These are phyloP conservation scores for Chloroceryle amazona DNA, from an alignment of 2,797 vertebrate species.

Conservation along the genomic window DNA sequence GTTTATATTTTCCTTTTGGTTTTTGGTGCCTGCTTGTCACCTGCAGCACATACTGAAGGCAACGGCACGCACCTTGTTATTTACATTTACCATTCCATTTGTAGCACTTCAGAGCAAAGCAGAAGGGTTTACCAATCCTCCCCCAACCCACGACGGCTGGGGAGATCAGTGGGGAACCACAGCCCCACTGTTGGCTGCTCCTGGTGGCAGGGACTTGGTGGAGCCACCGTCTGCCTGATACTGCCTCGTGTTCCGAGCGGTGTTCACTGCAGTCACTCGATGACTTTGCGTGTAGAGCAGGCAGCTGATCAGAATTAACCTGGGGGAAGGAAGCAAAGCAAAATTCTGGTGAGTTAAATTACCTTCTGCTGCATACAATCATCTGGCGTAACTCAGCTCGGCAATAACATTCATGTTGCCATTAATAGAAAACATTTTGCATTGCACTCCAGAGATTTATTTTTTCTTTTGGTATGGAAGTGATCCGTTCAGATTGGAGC, in stretches of 20 bases:
- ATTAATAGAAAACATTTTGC: constrained; percentile 29
- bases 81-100: background rate
- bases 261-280: background rate
- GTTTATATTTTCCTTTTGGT: background rate
- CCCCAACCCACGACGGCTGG: background rate
- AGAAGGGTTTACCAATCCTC: background rate
- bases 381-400: background rate
- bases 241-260: background rate
- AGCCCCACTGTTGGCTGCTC: background rate
- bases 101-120: background rate
- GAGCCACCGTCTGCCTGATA: background rate
- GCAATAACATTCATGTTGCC: constrained; percentile 9
- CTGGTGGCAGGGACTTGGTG: rapidly evolving
- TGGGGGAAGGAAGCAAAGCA: constrained; percentile 38
- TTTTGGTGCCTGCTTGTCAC: background rate
- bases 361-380: constrained; percentile 50
- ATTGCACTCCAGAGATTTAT: constrained; percentile 48
- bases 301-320: constrained; percentile 42
- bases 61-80: background rate
- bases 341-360: constrained; percentile 50
- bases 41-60: background rate
- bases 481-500: constrained; percentile 49
- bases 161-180: background rate
- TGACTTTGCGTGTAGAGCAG: background rate
- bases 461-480: constrained; percentile 3